Base-by-base conservation (phyloP, 1,140 invertebrate species). In the Drosophila kanapiae region DNA sequence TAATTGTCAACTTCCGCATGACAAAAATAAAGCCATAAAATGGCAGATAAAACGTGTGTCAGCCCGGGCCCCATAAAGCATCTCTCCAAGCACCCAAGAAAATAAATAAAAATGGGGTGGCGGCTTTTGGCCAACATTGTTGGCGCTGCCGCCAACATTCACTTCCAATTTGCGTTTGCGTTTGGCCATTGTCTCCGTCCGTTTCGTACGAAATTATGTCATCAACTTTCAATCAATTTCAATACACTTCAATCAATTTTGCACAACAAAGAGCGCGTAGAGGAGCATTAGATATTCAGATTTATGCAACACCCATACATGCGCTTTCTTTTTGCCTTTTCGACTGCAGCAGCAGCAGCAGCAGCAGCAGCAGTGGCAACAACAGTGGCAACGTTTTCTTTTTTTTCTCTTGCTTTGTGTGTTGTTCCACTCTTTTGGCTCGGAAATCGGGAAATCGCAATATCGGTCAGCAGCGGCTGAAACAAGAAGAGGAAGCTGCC, bases 171-270 rank as follows among this genome's bases (percentile, higher is more conserved):
- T 82, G 60, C 69, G 80, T 59, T 62, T 82, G 71, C 53, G 67
- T 62, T 58, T 67, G 61, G 57, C 45, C 31, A 62, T 63, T 60
- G 43, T 76, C 47, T 80, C 67, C n/a, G 42, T 78, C 62, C 65
- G 79, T 27, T 62, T 76, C 68, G 58, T 71, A 57, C 56, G 64
- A 83, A 83, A 83, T 83, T 84, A 83, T 83, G 81, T 84, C 81
- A 83, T 83, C 72, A 76, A 83, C 81, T 83, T 83, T 83, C 81
- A 83, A 83, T 83, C 81, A 83, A 84, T 83, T 84, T 77, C 81
- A 83, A 83, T 83, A 83, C 78, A 83, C 81, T 83, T 83, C 81
- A 83, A 83, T 83, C 81, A 83, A 68, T 74, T 82, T 82, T 82
- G 56, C 80, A 82, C 80, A 82, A 83, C 77, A 83, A 71, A 80